phyloP scores from a whole-genome alignment of 2,113 vertebrate genomes.

The Zosterops japonicus region DNA sequence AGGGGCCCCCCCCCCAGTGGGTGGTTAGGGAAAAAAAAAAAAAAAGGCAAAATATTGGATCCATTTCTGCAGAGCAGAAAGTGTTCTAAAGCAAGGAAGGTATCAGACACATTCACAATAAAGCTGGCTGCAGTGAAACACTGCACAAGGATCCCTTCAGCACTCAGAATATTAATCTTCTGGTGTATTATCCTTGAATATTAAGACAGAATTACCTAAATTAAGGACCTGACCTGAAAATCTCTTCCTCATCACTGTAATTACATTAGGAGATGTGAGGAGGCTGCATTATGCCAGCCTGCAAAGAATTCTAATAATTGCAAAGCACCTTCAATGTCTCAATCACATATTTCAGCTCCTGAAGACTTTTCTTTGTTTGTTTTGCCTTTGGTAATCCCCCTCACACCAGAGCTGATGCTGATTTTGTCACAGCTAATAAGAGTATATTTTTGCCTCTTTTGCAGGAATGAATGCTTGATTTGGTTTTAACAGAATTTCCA shows the following conservation, averaged over 20 bases:
- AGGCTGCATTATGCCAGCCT: background rate
- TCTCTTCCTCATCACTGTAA: background rate
- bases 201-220: slow-evolving; percentile 10
- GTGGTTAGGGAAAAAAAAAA: background rate
- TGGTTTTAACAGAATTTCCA: background rate
- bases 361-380: background rate
- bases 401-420: background rate
- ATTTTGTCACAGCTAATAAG: background rate
- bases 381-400: background rate
- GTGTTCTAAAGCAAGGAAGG: background rate
- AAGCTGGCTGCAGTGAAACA: background rate
- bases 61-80: background rate
- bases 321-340: background rate
- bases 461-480: background rate
- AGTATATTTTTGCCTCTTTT: background rate
- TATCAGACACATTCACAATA: background rate
- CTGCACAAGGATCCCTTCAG: background rate
- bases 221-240: slow-evolving; percentile 20
- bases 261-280: background rate
- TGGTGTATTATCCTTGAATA: background rate
- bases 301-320: background rate
- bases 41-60: background rate
- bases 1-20: background rate
- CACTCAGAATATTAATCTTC: background rate
- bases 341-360: background rate